Evolutionary conservation across 2,888 invertebrate genomes (phyloP).

Genomic region (Oligia fasciuncula): DNA sequence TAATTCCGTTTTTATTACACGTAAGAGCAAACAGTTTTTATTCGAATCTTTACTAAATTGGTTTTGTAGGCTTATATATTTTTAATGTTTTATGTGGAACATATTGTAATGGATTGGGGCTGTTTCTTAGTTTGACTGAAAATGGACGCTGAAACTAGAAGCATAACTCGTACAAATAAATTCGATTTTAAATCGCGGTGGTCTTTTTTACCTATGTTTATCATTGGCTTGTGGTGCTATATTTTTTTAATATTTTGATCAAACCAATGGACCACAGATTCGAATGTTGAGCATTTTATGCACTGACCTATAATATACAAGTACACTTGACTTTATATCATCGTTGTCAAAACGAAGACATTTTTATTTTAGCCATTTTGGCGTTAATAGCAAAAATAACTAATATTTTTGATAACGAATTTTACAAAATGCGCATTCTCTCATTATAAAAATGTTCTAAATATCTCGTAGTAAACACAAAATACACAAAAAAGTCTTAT

Average conservation of each 20-base stretch:
- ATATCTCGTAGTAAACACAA: no score
- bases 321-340: no score
- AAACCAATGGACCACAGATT: constrained; percentile 18
- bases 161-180: constrained; percentile 3
- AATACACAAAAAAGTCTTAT: no score
- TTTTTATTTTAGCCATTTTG: no score
- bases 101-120: constrained; percentile 52
- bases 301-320: no score
- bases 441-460: no score
- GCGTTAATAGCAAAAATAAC: no score
- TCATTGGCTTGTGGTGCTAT: constrained; percentile 56
- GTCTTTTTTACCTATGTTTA: constrained; percentile 27
- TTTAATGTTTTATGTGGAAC: constrained; percentile 46
- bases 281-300: constrained; percentile 17
- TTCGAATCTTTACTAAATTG: constrained; percentile 12
- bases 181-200: constrained; percentile 10
- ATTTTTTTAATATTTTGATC: constrained; percentile 31
- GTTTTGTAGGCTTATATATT: constrained; percentile 14
- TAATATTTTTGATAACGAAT: no score
- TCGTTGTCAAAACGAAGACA: no score
- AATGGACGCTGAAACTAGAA: constrained; percentile 21
- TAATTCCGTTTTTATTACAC: constrained; percentile 21
- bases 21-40: constrained; percentile 10
- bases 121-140: constrained; percentile 50
- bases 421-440: no score